Evolutionary conservation across 2,113 vertebrate genomes (phyloP), one percentile per base, ranked within the genome.

Genomic region (Pomatostomus ruficeps): DNA sequence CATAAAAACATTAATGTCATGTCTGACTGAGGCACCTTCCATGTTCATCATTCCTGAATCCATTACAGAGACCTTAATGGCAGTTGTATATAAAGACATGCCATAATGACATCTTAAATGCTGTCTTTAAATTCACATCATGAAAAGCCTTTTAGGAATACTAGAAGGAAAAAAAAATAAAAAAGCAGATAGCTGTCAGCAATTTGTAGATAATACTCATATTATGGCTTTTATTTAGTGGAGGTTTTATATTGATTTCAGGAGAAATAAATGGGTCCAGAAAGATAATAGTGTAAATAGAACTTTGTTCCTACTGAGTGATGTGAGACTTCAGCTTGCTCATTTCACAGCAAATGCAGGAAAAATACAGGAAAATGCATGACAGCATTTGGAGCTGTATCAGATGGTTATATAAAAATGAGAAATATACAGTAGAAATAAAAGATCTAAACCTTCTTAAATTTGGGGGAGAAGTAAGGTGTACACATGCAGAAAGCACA

Each of bases 41-140:
- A 3, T 66, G 85, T 43, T 97, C 92, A 72, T 95, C 14, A 75
- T 73, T 89, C 76, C 62, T 35, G 45, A 97, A 93, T 91, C 89
- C 94, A 96, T 97, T 96, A 93, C 71, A 67, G 91, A 94, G 82
- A 45, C 72, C 76, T 83, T 96, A 91, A 95, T 96, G 93, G 77
- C 73, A 95, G 87, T 78, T 94, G 77, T 90, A 58, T 84, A 92
- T 88, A 87, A 90, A 94, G 95, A 91, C 79, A 68, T 91, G 91
- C 84, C 78, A 84, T 93, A 95, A 81, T 97, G 94, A 96, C 95
- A 96, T 95, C 75, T 95, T 96, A 96, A 97, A 95, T 71, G 81
- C 85, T 89, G 52, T 89, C 91, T 96, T 95, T 90, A 95, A 96
- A 96, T 83, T 94, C 94, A 84, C 89, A 91, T 84, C 89, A 78